Percentiles rank a stretch among this genome's conserved stretches.
These are phyloP conservation scores for Cheilosia grossa DNA, from an alignment of 2,888 invertebrate species.

Conservation along the genomic window DNA sequence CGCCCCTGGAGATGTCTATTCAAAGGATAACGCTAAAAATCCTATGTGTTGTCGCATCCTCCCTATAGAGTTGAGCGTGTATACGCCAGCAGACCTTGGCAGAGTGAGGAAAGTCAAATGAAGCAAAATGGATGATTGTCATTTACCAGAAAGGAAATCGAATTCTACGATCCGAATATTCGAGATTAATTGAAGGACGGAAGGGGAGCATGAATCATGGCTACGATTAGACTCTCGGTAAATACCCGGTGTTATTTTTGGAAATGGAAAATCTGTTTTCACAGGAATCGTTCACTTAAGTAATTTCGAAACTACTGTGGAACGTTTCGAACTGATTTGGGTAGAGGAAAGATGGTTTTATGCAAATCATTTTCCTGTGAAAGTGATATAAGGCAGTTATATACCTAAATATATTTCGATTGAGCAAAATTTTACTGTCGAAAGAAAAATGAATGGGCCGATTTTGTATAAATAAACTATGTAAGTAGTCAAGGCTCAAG, in stretches of 20 bases:
- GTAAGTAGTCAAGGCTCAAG: too few species aligned
- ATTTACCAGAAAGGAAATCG: constrained; percentile 43
- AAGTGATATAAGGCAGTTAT: too few species aligned
- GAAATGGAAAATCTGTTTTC: not conserved
- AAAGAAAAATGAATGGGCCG: too few species aligned
- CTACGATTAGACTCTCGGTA: not conserved
- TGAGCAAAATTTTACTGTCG: too few species aligned
- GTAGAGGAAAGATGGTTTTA: not conserved
- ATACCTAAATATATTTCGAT: too few species aligned
- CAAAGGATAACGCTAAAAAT: constrained; percentile 36
- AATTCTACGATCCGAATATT: constrained; percentile 36
- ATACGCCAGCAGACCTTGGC: not conserved
- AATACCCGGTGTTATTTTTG: not conserved
- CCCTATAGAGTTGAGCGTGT: not conserved
- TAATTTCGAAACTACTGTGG: not conserved
- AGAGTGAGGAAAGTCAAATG: not conserved
- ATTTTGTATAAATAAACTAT: too few species aligned
- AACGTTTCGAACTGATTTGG: not conserved
- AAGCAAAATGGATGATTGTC: constrained; percentile 32
- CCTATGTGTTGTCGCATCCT: not conserved
- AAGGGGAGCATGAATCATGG: not conserved
- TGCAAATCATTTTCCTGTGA: too few species aligned
- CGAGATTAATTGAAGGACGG: constrained; percentile 32
- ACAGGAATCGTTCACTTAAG: not conserved
- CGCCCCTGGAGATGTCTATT: not conserved